Percentiles rank a stretch among this genome's conserved stretches.
phyloP scores from a whole-genome alignment of 2,113 vertebrate genomes.

The Ictalurus furcatus region DNA sequence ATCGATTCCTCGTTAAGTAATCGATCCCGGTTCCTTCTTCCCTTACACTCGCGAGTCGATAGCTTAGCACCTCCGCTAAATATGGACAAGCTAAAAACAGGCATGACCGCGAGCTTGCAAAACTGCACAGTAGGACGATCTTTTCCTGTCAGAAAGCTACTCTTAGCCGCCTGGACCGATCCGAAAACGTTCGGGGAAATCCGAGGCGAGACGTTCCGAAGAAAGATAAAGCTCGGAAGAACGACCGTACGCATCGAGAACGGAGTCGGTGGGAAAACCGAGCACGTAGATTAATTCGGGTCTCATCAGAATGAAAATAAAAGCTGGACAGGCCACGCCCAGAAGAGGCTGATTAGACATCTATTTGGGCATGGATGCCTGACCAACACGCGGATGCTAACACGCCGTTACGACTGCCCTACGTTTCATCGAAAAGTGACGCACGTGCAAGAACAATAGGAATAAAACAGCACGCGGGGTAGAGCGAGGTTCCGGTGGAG shows the following conservation, averaged over 20 bases:
- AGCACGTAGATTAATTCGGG: neutral
- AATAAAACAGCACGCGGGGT: neutral
- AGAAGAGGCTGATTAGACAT: neutral
- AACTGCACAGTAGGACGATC: neutral
- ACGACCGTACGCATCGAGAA: rapidly evolving
- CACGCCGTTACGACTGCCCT: neutral
- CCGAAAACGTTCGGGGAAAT: neutral
- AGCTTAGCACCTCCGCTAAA: constrained; percentile 27
- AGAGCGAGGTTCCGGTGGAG: neutral
- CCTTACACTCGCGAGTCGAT: constrained; percentile 36
- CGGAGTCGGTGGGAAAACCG: neutral
- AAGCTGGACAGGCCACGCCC: neutral
- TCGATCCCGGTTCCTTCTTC: constrained; percentile 57
- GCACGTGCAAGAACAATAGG: neutral
- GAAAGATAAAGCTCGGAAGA: neutral
- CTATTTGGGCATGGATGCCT: neutral
- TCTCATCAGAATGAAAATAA: neutral
- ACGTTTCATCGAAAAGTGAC: neutral
- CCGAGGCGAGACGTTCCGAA: neutral
- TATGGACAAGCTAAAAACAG: constrained; percentile 9
- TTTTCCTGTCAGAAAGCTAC: neutral
- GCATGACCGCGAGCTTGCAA: constrained; percentile 3
- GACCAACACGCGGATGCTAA: neutral
- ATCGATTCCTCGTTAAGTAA: constrained; percentile 71
- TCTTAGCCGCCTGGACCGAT: neutral